Base-by-base conservation (phyloP, 2,113 vertebrate species). In the Spea bombifrons region DNA sequence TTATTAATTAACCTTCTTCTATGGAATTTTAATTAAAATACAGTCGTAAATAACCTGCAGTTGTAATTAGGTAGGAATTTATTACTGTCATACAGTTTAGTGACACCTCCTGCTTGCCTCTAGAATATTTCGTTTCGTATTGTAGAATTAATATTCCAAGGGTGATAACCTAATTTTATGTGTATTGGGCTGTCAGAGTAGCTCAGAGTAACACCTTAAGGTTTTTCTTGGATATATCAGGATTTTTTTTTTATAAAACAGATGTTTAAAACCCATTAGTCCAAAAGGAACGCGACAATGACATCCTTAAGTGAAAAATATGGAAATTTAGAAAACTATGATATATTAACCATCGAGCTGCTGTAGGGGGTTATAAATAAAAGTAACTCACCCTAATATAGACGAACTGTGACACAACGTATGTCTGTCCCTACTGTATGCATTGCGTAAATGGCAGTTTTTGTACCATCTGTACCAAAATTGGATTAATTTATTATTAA, bases 31-130 rank as follows among this genome's bases (percentile, higher is more conserved):
- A 80, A 74, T 80, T 59, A 80, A 74, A 50, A 80, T 66, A 46
- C 66, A 43, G 52, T 57, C 78, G 64, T 80, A 80, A 80, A 80
- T 80, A 80, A 80, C 52, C 68, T 47, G 65, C 55, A 59, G 45
- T 73, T 74, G 78, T 50, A 73, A 80, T 63, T 61, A 80, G 65
- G 67, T 73, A 68, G 44, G 78, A 80, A 80, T 80, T 80, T 80
- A 80, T 80, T 74, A 68, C 44, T 68, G 71, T 66, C 49, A 45
- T 57, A 6, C 53, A 12, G 67, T 63, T n/a, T 55, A 43, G 55
- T 17, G 12, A 45, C 65, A 49, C 71, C 59, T 45, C 44, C 1
- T 7, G 15, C 16, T 16, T 55, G 47, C 55, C 7, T 12, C 16
- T 66, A 46, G 64, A 75, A 55, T 66, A 66, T 67, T 43, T 55